A percentile compares a stretch with the other conserved stretches of the same genome.
Conservation (phyloP, 2,113 vertebrate genomes). For the Uropsilus gracilis region DNA sequence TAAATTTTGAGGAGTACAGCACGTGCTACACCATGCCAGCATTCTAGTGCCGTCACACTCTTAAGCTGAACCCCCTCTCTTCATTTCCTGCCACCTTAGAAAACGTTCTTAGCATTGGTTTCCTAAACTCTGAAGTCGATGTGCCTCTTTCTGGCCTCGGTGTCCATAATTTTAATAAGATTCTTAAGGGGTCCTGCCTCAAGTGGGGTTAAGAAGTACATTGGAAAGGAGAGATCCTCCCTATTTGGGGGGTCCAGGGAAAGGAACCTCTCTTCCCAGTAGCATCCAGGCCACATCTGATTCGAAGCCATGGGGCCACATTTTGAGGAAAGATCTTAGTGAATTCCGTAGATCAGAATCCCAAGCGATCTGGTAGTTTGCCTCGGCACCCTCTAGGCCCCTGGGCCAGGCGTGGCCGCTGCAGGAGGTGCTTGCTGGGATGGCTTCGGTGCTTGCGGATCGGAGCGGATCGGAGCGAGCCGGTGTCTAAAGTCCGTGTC, state of each 20-base stretch:
- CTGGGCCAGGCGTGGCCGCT: not conserved
- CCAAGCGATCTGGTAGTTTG: not conserved
- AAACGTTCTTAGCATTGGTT: not conserved
- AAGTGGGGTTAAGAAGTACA: not conserved
- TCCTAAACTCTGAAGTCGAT: not conserved
- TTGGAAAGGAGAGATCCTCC: not conserved
- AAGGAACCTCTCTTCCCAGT: not conserved
- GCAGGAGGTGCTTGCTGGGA: accelerated
- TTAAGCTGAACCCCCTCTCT: too few relatives aligned
- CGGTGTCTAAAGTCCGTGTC: not conserved
- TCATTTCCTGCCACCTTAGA: not conserved
- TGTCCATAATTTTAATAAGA: not conserved
- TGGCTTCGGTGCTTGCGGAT: not conserved
- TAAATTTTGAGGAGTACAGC: too few relatives aligned
- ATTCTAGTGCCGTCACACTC: too few relatives aligned
- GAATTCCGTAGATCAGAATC: not conserved
- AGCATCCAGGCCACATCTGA: not conserved
- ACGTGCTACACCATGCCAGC: too few relatives aligned
- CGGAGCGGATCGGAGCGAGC: accelerated
- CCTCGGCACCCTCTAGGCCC: not conserved
- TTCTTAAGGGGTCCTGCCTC: not conserved
- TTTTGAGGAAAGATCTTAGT: not conserved
- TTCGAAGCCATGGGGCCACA: too few relatives aligned
- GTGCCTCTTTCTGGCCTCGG: not conserved
- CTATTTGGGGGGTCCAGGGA: not conserved